Percentiles rank a stretch among this genome's conserved stretches.
phyloP scores from a whole-genome alignment of 2,888 invertebrate species.

The Pteria penguin region DNA sequence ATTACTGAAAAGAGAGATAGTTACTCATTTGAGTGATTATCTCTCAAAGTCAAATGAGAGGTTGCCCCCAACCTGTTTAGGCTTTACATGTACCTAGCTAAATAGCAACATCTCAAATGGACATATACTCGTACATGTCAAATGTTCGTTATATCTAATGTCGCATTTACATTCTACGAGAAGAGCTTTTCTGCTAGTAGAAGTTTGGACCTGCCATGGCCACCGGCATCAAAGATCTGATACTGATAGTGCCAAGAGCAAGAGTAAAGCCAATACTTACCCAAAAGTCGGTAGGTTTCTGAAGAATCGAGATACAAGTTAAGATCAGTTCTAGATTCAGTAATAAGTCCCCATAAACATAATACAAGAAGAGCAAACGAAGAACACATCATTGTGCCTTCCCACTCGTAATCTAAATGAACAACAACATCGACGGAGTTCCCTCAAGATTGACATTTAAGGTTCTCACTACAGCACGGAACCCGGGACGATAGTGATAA shows the following conservation, averaged over 20 bases:
- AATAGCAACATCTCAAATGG: too few relatives aligned
- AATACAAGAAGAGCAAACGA: background rate
- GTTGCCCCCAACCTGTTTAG: too few relatives aligned
- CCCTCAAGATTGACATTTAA: constrained; percentile 20
- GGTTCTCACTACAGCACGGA: constrained; percentile 11
- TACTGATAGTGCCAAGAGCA: background rate
- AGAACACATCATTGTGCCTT: background rate
- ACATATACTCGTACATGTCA: too few relatives aligned
- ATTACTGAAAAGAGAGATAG: too few relatives aligned
- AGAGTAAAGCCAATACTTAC: constrained; percentile 57
- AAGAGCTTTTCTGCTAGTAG: too few relatives aligned
- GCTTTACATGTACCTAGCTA: too few relatives aligned
- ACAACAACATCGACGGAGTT: background rate
- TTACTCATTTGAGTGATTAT: too few relatives aligned
- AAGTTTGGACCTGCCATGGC: background rate
- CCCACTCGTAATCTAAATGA: background rate
- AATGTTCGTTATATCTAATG: too few relatives aligned
- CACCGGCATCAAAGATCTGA: background rate
- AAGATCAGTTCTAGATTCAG: constrained; percentile 57
- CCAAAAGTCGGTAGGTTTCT: constrained; percentile 70
- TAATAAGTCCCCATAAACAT: constrained; percentile 56
- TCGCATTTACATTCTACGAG: too few relatives aligned
- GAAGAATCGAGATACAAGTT: constrained; percentile 70
- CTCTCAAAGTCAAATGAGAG: too few relatives aligned
- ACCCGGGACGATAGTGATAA: too few relatives aligned